Evolutionary conservation across 2,888 invertebrate genomes (phyloP).

Genomic region (Pandemis heparana): DNA sequence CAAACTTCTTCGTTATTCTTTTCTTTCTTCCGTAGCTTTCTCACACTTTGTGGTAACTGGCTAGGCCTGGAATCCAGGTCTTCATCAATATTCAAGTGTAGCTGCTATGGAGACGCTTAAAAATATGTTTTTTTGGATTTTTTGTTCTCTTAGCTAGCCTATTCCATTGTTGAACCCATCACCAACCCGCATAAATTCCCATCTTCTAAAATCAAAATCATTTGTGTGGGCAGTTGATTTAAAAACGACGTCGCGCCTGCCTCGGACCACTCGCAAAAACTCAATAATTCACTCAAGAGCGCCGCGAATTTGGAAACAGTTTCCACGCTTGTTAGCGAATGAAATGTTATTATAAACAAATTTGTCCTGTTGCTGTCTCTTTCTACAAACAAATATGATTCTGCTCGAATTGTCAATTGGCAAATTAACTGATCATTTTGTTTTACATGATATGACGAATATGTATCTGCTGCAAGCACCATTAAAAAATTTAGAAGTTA

Average conservation of each 20-base stretch:
- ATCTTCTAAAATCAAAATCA: too few relatives aligned
- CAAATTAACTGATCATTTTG: not conserved
- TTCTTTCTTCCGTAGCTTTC: too few relatives aligned
- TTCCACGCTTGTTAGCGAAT: constrained; percentile 38
- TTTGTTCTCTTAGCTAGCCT: too few relatives aligned
- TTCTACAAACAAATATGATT: not conserved
- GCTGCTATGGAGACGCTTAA: too few relatives aligned
- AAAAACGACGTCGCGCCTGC: not conserved
- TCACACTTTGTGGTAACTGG: too few relatives aligned
- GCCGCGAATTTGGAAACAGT: constrained; percentile 39
- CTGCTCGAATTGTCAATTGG: not conserved
- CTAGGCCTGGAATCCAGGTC: too few relatives aligned
- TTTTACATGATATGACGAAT: not conserved
- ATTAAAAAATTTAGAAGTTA: not conserved
- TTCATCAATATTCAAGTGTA: too few relatives aligned
- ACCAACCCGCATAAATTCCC: not conserved
- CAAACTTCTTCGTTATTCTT: too few relatives aligned
- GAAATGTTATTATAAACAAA: constrained; percentile 39
- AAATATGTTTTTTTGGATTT: too few relatives aligned
- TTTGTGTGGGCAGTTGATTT: not conserved
- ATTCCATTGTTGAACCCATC: too few relatives aligned
- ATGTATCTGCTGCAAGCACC: not conserved
- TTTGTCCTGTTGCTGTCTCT: constrained; percentile 27
- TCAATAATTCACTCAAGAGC: constrained; percentile 41
- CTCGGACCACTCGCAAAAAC: constrained; percentile 25